Conservation (phyloP, 2,797 vertebrate genomes). For the Serranus cabrilla region DNA sequence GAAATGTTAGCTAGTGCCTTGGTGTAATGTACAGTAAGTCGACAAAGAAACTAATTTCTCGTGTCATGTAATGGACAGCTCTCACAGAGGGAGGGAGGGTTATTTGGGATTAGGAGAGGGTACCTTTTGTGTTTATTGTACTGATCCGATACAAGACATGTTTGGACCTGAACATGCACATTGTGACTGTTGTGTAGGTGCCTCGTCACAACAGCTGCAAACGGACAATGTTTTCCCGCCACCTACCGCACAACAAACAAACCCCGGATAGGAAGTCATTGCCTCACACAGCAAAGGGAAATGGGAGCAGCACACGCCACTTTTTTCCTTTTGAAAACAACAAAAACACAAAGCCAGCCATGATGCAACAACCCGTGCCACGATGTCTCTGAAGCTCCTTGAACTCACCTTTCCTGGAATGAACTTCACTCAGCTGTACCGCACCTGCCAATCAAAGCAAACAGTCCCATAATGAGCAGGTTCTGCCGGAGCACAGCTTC, state of each 20-base stretch:
- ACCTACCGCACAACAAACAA: conserved; percentile 47
- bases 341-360: conserved; percentile 52
- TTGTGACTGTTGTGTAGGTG: conserved; percentile 29
- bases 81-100: conserved; percentile 17
- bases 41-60: conserved; percentile 54
- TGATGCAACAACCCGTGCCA: conserved; percentile 45
- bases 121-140: conserved; percentile 48
- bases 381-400: conserved; percentile 40
- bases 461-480: conserved; percentile 33
- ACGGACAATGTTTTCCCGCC: not conserved
- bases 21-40: conserved; percentile 65
- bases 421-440: conserved; percentile 47
- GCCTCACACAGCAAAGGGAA: conserved; percentile 68
- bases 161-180: conserved; percentile 54
- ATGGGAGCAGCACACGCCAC: conserved; percentile 79
- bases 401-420: conserved; percentile 22
- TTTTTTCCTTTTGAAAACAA: conserved; percentile 61
- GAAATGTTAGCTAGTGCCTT: conserved; percentile 81
- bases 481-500: conserved; percentile 61
- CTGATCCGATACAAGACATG: conserved; percentile 49
- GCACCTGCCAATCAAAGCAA: conserved; percentile 30
- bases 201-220: conserved; percentile 14
- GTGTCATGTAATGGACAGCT: conserved; percentile 28
- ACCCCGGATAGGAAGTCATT: conserved; percentile 58
- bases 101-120: conserved; percentile 18